Base-by-base conservation (phyloP, 2,888 invertebrate genomes). In the Selenia dentaria region DNA sequence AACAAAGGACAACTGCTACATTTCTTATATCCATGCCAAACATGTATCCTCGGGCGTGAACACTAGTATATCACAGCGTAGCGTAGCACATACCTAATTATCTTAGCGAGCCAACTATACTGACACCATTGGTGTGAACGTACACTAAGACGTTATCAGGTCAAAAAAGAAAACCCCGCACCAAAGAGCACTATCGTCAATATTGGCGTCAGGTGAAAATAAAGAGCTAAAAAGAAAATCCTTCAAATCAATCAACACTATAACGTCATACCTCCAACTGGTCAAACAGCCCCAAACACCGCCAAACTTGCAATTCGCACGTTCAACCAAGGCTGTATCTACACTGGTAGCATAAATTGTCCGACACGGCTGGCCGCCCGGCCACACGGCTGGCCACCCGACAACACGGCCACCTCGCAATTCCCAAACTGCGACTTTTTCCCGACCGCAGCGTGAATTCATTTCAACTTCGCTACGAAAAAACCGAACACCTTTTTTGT, bases 381-480 rank as follows among this genome's bases (percentile, higher is more conserved):
- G 22, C 20, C 20, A 22, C 20, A 8, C 20, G 20, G 20, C 22
- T 8, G 6, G 20, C 22, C 8, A 22, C 22, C 11, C 22, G 35
- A 32, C 41, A 37, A 48, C 47, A 48, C 37, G 47, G 47, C 47
- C 47, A 48, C 47, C 47, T 48, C 47, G 47, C 47, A 34, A 45
- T 45, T 29, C 38, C 33, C 33, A 9, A 45, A 45, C 45, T 34
- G 37, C 12, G 39, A 39, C 34, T 45, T 45, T 45, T 45, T 29
- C 35, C 18, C 27, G 25, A 28, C 33, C 41, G 31, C 40, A 36
- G 51, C 47, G 51, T 71, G 79, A 79, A 79, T 80, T 80, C 78
- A 79, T 80, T 79, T 71, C 70, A 74, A 80, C 73, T 79, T 69
- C 59, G 36, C 46, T 62, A 58, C 62, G 65, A 63, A 77, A 77